Percentiles rank a stretch among this genome's conserved stretches.
These are phyloP conservation scores for Scaptomyza parva DNA, from an alignment of 2,888 invertebrate genomes.

Conservation along the genomic window DNA sequence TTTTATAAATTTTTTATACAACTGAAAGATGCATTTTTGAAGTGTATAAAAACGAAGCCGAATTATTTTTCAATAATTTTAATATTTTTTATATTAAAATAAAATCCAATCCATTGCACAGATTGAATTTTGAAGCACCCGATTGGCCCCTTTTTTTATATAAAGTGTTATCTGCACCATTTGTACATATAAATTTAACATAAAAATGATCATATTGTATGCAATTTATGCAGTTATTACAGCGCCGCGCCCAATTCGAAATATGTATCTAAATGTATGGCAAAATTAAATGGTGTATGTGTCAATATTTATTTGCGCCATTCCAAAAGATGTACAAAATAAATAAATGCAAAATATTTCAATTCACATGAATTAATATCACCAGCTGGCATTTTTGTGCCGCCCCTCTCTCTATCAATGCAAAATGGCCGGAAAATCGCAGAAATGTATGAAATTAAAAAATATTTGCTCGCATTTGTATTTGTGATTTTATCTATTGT, in stretches of 20 bases:
- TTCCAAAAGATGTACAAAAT: conserved; percentile 45
- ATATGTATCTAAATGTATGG: conserved; percentile 10
- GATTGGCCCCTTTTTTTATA: background rate
- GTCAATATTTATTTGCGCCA: conserved; percentile 59
- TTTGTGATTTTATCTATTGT: conserved; percentile 28
- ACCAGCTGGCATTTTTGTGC: conserved; percentile 46
- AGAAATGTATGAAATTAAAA: conserved; percentile 30
- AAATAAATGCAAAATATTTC: conserved; percentile 62
- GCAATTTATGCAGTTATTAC: conserved; percentile 4
- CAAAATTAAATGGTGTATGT: conserved; percentile 60
- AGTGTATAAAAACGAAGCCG: background rate
- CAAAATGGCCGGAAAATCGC: conserved; percentile 12
- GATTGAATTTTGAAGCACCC: conserved; percentile 7
- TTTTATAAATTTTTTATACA: background rate
- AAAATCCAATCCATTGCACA: background rate
- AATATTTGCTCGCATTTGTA: conserved; percentile 19
- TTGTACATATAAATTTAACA: background rate
- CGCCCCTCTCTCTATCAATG: background rate
- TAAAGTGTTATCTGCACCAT: conserved; percentile 18
- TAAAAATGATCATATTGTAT: conserved; percentile 1
- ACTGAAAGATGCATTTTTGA: background rate
- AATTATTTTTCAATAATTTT: background rate
- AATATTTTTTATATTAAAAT: background rate
- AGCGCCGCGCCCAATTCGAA: background rate
- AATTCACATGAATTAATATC: conserved; percentile 68